Percentiles rank a stretch among this genome's conserved stretches.
Conservation (phyloP, 2,888 invertebrate genomes). For the Drosophila anceps region DNA sequence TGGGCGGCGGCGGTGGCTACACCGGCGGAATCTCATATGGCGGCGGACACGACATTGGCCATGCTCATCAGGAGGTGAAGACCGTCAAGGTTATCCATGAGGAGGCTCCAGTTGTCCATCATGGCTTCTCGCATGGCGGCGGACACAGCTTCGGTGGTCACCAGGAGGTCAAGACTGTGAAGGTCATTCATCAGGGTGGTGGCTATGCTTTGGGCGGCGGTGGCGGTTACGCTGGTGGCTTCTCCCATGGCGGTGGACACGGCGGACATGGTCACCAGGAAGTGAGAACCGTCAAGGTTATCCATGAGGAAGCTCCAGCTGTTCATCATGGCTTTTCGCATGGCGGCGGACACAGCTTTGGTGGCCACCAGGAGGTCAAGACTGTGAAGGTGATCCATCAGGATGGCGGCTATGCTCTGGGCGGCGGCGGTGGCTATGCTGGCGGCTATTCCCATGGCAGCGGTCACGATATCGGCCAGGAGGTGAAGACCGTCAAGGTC, state of each 20-base stretch:
- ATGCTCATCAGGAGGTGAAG: conserved; percentile 51
- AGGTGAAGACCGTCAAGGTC: conserved; percentile 66
- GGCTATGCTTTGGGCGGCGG: conserved; percentile 53
- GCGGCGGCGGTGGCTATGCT: conserved; percentile 45
- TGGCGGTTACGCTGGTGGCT: conserved; percentile 49
- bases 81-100: conserved; percentile 61
- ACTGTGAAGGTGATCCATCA: conserved; percentile 71
- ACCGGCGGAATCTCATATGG: conserved; percentile 40
- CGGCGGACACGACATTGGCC: conserved; percentile 31
- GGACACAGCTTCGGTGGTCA: conserved; percentile 52
- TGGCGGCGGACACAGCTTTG: conserved; percentile 32
- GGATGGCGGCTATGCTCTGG: conserved; percentile 44
- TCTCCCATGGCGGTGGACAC: conserved; percentile 30
- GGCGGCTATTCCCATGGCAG: conserved; percentile 29
- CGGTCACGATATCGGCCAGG: conserved; percentile 40
- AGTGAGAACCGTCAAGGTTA: conserved; percentile 5
- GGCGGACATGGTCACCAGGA: conserved; percentile 6
- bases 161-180: conserved; percentile 70
- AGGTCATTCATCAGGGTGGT: conserved; percentile 68
- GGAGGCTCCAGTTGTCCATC: conserved; percentile 35
- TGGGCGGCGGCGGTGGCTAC: conserved; percentile 39
- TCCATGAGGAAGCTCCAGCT: conserved; percentile 4
- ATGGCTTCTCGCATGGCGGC: conserved; percentile 44
- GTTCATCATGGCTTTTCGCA: neutral
- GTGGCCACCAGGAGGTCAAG: conserved; percentile 64